phyloP scores from a whole-genome alignment of 2,113 vertebrate species.

The Seriola dumerili region DNA sequence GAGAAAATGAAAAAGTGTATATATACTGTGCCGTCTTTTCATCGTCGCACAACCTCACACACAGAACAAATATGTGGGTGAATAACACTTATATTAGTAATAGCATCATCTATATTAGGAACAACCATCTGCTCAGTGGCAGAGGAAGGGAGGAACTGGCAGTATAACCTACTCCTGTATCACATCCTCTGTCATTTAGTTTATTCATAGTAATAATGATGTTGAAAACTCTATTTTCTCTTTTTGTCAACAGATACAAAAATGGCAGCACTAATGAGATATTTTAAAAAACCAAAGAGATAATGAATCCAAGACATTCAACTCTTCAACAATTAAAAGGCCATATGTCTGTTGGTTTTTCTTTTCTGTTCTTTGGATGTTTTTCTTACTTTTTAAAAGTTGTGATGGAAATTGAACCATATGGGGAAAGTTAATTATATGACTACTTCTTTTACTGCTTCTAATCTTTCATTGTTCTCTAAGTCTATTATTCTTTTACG shows the following conservation, averaged over 20 bases:
- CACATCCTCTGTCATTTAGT: neutral
- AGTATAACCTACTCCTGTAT: neutral
- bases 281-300: neutral
- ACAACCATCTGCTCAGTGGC: neutral
- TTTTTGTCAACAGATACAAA: slow-evolving; percentile 12
- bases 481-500: slow-evolving; percentile 42
- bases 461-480: slow-evolving; percentile 22
- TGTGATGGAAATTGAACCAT: slow-evolving; percentile 35
- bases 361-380: neutral
- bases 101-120: neutral
- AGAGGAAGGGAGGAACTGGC: no score
- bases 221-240: neutral
- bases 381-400: neutral
- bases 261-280: slow-evolving; percentile 8
- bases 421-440: slow-evolving; percentile 38
- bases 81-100: neutral
- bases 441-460: neutral
- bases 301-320: slow-evolving; percentile 9
- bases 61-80: neutral
- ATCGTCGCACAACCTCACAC: neutral
- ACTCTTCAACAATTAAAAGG: slow-evolving; percentile 3
- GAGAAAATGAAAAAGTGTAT: no score
- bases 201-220: neutral
- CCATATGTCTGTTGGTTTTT: slow-evolving; percentile 9
- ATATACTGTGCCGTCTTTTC: no score